These are phyloP conservation scores for Diadema setosum DNA, from an alignment of 35 echinoderm and acorn worm species.

Conservation along the genomic window DNA sequence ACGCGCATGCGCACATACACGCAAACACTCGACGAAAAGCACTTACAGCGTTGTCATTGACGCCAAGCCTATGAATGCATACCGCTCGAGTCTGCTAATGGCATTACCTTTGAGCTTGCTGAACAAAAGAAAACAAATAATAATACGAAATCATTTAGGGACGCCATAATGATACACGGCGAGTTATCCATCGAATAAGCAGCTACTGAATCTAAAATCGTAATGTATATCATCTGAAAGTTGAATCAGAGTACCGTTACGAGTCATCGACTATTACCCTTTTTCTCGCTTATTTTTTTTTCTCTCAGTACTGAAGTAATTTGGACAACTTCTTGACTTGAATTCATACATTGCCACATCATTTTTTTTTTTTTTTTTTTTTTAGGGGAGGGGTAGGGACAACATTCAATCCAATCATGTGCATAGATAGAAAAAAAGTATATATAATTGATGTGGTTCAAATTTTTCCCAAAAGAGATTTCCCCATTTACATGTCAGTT, in stretches of 20 bases:
- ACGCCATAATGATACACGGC: background rate
- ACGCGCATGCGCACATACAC: background rate
- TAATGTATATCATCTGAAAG: background rate
- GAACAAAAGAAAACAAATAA: background rate
- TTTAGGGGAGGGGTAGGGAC: too few relatives aligned
- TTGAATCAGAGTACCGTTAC: background rate
- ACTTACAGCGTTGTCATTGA: constrained; percentile 36
- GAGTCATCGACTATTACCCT: background rate
- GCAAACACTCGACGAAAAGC: background rate
- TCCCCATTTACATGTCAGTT: too few relatives aligned
- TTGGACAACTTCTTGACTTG: too few relatives aligned
- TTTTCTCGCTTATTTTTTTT: background rate
- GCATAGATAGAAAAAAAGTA: too few relatives aligned
- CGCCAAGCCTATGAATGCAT: constrained; percentile 38
- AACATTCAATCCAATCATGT: too few relatives aligned
- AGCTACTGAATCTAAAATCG: background rate
- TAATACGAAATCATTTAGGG: background rate
- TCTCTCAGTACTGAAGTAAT: background rate
- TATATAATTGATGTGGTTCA: too few relatives aligned
- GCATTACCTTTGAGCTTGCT: constrained; percentile 11
- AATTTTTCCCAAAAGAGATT: too few relatives aligned
- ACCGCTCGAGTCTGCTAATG: background rate
- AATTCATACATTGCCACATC: too few relatives aligned
- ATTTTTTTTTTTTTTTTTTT: too few relatives aligned
- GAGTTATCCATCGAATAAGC: background rate